These are phyloP conservation scores for Pogoniulus pusillus DNA, from an alignment of 2,797 vertebrate species.

Conservation along the genomic window DNA sequence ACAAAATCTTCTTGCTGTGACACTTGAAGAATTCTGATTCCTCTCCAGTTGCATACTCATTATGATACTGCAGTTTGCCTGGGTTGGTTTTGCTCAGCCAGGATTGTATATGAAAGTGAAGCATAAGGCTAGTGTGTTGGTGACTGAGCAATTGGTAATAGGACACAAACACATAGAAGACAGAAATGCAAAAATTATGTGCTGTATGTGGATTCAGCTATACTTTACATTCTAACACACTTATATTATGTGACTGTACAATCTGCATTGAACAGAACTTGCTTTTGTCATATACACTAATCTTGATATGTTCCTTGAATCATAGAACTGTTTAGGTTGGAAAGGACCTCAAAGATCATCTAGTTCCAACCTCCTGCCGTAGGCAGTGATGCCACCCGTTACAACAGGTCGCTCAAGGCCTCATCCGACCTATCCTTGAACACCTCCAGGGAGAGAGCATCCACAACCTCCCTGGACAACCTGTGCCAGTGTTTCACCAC, in stretches of 20 bases:
- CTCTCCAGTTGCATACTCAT: neutral
- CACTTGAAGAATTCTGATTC: neutral
- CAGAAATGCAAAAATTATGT: neutral
- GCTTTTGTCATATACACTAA: neutral
- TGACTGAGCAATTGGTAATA: neutral
- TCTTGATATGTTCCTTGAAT: neutral
- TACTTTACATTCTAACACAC: neutral
- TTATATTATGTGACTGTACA: neutral
- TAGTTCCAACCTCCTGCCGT: no score
- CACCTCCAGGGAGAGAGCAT: no score
- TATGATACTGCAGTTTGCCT: neutral
- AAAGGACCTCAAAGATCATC: no score
- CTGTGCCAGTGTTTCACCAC: no score
- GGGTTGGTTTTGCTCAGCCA: neutral
- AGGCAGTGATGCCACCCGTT: no score
- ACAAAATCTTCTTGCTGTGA: neutral
- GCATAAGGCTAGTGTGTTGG: neutral
- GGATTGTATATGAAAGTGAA: neutral
- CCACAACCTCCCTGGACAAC: no score
- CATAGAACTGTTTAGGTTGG: no score
- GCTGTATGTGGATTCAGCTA: neutral
- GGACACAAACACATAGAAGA: neutral
- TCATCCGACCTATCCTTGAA: no score
- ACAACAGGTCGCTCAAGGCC: no score
- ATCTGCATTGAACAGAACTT: neutral